Evolutionary conservation across 1,140 invertebrate species (phyloP).

Genomic region (Philopotamus ludificatus): DNA sequence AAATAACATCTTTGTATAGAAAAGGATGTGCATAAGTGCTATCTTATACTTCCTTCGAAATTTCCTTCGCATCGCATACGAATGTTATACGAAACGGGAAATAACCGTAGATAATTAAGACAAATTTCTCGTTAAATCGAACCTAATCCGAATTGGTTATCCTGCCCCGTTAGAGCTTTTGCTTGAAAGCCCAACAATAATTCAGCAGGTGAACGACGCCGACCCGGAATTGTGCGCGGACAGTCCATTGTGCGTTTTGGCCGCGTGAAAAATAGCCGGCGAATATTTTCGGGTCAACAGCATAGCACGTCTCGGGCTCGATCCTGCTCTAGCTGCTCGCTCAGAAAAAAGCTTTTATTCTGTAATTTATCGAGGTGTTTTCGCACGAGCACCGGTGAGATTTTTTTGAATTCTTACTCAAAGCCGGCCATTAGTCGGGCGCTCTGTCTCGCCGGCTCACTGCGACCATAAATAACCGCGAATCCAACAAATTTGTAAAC

Average conservation of each 20-base stretch:
- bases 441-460: constrained; percentile 26
- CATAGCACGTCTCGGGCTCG: background rate
- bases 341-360: constrained; percentile 18
- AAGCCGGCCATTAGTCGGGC: constrained; percentile 28
- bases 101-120: too few species aligned
- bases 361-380: constrained; percentile 38
- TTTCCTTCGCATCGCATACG: too few species aligned
- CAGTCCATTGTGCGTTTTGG: background rate
- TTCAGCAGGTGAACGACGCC: background rate
- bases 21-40: too few species aligned
- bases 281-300: constrained; percentile 18
- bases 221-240: background rate
- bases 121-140: too few species aligned
- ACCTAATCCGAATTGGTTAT: too few species aligned
- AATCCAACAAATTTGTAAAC: constrained; percentile 33
- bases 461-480: constrained; percentile 31
- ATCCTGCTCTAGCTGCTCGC: background rate
- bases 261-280: background rate
- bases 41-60: too few species aligned
- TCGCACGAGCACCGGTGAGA: constrained; percentile 10
- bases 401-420: constrained; percentile 23
- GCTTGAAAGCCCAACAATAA: background rate
- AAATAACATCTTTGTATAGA: too few species aligned
- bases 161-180: background rate
- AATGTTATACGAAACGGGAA: too few species aligned